phyloP scores from a whole-genome alignment of 2,113 vertebrate genomes.

The Gallinago media region DNA sequence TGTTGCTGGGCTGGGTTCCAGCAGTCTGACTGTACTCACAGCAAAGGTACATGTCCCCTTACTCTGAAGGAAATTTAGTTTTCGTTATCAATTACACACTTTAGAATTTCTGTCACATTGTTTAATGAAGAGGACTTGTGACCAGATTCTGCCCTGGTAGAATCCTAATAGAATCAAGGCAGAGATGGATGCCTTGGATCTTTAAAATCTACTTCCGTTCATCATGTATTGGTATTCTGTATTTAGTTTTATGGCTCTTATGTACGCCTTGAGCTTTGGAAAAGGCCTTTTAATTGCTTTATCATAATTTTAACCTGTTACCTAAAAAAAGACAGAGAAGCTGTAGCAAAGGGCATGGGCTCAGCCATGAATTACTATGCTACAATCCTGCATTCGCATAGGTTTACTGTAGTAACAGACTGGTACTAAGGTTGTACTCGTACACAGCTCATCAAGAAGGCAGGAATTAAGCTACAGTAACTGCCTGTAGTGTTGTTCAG shows the following conservation, averaged over 20 bases:
- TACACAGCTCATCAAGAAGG: not conserved
- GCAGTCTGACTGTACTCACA: not conserved
- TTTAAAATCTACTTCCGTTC: not conserved
- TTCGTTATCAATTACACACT: not conserved
- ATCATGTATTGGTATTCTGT: not conserved
- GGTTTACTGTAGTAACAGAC: not conserved
- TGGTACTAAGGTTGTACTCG: not conserved
- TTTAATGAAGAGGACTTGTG: not conserved
- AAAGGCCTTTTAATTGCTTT: not conserved
- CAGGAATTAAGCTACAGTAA: not conserved
- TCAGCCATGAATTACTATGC: not conserved
- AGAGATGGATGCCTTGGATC: not conserved
- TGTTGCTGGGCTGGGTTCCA: not conserved
- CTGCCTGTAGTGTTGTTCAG: not conserved
- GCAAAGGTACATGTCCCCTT: not conserved
- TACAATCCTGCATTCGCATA: not conserved
- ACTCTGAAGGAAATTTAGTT: not conserved
- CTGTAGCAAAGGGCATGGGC: not conserved
- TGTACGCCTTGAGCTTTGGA: not conserved
- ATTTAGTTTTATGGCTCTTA: not conserved
- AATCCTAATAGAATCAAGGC: not conserved
- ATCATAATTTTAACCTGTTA: not conserved
- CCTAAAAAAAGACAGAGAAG: not conserved
- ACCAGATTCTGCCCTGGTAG: not conserved
- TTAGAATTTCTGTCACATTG: not conserved